phyloP scores from a whole-genome alignment of 2,797 vertebrate species.

The Vultur gryphus region DNA sequence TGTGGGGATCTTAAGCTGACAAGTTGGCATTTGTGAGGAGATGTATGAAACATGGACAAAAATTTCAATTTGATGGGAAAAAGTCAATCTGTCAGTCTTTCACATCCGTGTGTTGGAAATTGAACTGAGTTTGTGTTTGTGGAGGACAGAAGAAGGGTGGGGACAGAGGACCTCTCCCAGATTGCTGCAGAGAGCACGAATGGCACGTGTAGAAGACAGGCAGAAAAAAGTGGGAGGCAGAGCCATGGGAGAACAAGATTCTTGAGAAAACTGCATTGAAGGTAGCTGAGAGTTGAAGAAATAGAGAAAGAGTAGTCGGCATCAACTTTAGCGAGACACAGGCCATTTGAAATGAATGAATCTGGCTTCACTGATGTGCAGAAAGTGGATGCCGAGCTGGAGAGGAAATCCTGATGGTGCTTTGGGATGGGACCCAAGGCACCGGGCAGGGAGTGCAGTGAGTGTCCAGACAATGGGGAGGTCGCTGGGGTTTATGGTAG shows the following conservation, averaged over 20 bases:
- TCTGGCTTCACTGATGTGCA: not conserved
- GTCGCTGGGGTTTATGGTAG: not conserved
- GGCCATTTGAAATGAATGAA: not conserved
- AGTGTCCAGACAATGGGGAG: not conserved
- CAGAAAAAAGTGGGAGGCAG: not conserved
- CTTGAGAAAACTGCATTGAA: not conserved
- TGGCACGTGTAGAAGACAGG: not conserved
- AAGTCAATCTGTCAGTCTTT: not conserved
- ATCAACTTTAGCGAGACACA: fast-evolving
- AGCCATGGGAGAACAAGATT: not conserved
- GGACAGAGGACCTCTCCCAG: not conserved
- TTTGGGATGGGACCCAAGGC: not conserved
- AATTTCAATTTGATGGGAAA: not conserved
- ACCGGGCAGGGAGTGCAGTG: not conserved
- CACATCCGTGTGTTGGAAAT: fast-evolving
- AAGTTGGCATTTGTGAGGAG: not conserved
- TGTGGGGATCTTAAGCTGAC: not conserved
- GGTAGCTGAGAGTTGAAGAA: not conserved
- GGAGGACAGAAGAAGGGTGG: not conserved
- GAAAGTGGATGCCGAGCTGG: not conserved
- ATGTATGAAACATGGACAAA: not conserved
- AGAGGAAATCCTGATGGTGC: not conserved
- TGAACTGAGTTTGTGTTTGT: not conserved
- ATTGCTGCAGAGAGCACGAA: not conserved
- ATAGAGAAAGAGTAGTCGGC: not conserved